Conservation (phyloP, 2,888 invertebrate genomes). For the Ashinkailepas kermadecensis region DNA sequence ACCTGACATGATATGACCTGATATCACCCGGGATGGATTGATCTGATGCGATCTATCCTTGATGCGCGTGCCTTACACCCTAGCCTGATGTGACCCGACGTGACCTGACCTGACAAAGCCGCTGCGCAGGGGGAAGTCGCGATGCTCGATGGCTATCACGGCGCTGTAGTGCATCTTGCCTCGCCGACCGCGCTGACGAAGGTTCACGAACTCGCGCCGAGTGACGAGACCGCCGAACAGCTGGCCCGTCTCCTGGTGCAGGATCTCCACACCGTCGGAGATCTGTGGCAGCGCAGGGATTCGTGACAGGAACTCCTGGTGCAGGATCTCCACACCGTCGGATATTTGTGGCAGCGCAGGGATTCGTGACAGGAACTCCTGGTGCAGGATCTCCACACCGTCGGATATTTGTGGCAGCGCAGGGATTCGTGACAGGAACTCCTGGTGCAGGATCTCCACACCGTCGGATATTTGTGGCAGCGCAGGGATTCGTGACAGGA, state of each 20-base stretch:
- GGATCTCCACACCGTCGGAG: not conserved
- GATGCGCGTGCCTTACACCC: no score
- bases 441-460: constrained; percentile 2
- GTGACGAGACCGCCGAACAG: not conserved
- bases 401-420: not conserved
- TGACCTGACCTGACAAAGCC: not conserved
- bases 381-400: not conserved
- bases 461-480: not conserved
- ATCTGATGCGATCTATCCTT: no score
- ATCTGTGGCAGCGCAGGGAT: not conserved
- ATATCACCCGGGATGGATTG: no score
- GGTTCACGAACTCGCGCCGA: constrained; percentile 1
- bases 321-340: not conserved
- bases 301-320: not conserved
- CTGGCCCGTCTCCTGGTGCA: not conserved
- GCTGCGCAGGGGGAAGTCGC: not conserved
- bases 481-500: not conserved
- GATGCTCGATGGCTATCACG: not conserved
- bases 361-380: not conserved
- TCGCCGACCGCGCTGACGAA: not conserved
- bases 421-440: not conserved
- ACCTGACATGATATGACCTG: no score
- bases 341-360: not conserved
- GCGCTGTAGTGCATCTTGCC: constrained; percentile 5
- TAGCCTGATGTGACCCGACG: no score